These are phyloP conservation scores for Oedothorax gibbosus DNA, from an alignment of 1,140 invertebrate genomes.

Conservation along the genomic window DNA sequence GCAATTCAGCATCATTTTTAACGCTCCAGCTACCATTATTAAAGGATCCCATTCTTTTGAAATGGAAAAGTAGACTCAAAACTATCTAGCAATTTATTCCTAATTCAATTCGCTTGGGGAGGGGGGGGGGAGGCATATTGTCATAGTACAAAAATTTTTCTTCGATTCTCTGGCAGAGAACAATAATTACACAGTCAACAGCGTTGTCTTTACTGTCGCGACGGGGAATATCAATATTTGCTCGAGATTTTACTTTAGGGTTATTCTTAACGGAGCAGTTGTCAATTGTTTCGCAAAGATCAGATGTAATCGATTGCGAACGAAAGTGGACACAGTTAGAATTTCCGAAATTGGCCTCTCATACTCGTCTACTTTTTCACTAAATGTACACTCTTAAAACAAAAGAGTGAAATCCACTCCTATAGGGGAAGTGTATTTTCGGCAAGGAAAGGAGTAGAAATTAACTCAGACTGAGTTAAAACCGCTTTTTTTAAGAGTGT, in stretches of 20 bases:
- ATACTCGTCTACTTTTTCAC: neutral
- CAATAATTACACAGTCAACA: slow-evolving; percentile 61
- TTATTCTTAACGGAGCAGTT: slow-evolving; percentile 2
- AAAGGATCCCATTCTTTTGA: too few relatives aligned
- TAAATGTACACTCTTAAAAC: neutral
- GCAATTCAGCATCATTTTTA: too few relatives aligned
- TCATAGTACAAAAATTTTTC: slow-evolving; percentile 42
- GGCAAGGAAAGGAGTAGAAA: too few relatives aligned
- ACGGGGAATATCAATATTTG: slow-evolving; percentile 55
- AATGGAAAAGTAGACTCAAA: neutral
- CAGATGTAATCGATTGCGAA: neutral
- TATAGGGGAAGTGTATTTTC: too few relatives aligned
- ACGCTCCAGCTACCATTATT: too few relatives aligned
- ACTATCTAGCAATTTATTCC: slow-evolving; percentile 46
- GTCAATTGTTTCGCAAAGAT: slow-evolving; percentile 40
- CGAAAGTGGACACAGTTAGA: neutral
- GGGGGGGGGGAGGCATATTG: neutral
- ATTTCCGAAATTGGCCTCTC: neutral
- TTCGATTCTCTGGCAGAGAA: slow-evolving; percentile 38
- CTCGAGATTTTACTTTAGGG: slow-evolving; percentile 32
- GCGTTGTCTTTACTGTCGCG: slow-evolving; percentile 51
- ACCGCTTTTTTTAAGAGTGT: too few relatives aligned
- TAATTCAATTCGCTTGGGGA: slow-evolving; percentile 51
- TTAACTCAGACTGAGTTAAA: too few relatives aligned
- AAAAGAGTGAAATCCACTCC: too few relatives aligned